phyloP scores from a whole-genome alignment of 2,888 invertebrate species.

The Netelia melanura region DNA sequence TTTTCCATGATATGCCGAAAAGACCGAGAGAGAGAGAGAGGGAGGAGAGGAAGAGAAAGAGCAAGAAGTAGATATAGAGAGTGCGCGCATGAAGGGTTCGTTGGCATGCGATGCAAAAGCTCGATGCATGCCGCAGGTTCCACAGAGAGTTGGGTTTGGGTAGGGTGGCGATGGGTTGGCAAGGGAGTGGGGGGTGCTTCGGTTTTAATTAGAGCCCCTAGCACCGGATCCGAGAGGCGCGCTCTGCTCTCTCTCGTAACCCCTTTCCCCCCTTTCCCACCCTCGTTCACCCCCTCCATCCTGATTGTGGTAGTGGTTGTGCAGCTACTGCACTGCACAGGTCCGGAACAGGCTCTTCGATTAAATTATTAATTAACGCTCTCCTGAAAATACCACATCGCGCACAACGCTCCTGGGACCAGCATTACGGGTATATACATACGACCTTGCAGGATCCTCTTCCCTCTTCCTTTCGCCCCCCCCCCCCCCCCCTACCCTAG shows the following conservation, averaged over 20 bases:
- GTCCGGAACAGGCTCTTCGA: slow-evolving; percentile 82
- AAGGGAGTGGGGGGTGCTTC: slow-evolving; percentile 33
- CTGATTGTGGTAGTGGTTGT: slow-evolving; percentile 43
- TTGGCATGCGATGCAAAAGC: slow-evolving; percentile 60
- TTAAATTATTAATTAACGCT: slow-evolving; percentile 85
- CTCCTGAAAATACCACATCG: slow-evolving; percentile 82
- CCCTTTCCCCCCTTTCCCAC: slow-evolving; percentile 16
- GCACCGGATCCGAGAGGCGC: slow-evolving; percentile 73
- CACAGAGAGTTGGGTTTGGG: slow-evolving; percentile 21
- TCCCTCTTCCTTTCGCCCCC: neutral
- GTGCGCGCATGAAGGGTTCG: slow-evolving; percentile 27
- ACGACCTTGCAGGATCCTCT: neutral
- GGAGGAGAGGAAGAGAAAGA: neutral
- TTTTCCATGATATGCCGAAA: neutral
- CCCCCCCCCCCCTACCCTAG: neutral
- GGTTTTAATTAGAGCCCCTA: slow-evolving; percentile 80
- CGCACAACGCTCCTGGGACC: slow-evolving; percentile 68
- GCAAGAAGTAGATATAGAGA: neutral
- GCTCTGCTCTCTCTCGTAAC: slow-evolving; percentile 65
- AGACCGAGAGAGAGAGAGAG: neutral
- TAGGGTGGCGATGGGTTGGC: slow-evolving; percentile 20
- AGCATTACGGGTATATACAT: slow-evolving; percentile 30
- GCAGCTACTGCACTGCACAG: slow-evolving; percentile 62
- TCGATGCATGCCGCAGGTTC: slow-evolving; percentile 48
- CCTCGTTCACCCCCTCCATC: slow-evolving; percentile 19